Evolutionary conservation across 2,888 invertebrate species (phyloP).

Genomic region (Lordiphosa andalusiaca): DNA sequence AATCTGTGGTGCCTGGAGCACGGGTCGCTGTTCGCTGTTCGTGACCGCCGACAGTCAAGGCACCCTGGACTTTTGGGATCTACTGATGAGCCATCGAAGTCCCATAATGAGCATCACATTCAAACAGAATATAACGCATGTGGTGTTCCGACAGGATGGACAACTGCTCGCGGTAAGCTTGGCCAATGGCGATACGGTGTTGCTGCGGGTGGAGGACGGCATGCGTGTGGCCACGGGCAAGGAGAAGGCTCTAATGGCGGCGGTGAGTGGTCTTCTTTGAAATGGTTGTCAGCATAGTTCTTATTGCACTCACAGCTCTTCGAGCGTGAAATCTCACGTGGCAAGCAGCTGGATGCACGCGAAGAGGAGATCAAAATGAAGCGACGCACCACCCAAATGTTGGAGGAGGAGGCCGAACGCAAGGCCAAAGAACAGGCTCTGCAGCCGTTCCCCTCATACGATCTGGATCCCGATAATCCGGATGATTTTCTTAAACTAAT

Average conservation of each 20-base stretch:
- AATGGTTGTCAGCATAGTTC: too few species aligned
- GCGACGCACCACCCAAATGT: background rate
- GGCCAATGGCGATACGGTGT: constrained; percentile 84
- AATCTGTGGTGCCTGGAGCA: constrained; percentile 93
- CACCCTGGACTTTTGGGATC: constrained; percentile 90
- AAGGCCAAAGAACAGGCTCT: background rate
- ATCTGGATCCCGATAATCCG: constrained; percentile 1
- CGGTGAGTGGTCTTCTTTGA: constrained; percentile 79
- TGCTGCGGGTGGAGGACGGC: constrained; percentile 86
- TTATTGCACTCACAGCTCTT: too few species aligned
- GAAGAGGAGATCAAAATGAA: constrained; percentile 4
- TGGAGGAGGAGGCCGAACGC: background rate
- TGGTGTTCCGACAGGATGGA: constrained; percentile 83
- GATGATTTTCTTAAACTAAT: constrained; percentile 1
- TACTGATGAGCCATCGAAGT: constrained; percentile 86
- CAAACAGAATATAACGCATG: constrained; percentile 83
- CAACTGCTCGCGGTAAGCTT: constrained; percentile 81
- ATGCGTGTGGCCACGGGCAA: constrained; percentile 84
- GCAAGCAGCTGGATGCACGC: constrained; percentile 3
- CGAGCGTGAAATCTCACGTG: constrained; percentile 2
- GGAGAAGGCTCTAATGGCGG: constrained; percentile 85
- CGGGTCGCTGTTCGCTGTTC: constrained; percentile 84
- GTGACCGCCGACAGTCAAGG: constrained; percentile 86
- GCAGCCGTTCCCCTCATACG: background rate
- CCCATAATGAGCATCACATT: constrained; percentile 83